Percentiles rank a stretch among this genome's conserved stretches.
Evolutionary conservation across 2,888 invertebrate species (phyloP).

Genomic region (Cantharis lateralis): DNA sequence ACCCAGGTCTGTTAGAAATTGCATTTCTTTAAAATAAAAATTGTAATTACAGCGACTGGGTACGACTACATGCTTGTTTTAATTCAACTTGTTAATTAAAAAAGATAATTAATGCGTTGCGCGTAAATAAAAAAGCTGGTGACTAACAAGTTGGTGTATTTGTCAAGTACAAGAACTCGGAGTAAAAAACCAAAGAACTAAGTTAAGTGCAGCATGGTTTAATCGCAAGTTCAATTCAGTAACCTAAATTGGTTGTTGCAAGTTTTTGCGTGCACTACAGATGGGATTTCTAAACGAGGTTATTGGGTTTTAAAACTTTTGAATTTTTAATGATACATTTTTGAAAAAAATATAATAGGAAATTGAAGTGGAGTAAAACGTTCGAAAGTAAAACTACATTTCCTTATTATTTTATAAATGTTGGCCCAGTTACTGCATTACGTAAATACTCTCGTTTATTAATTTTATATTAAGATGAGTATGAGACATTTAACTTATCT

Average conservation of each 20-base stretch:
- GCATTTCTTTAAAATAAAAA: conserved; percentile 2
- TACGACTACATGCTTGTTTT: background rate
- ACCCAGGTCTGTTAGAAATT: conserved; percentile 14
- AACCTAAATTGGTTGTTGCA: conserved; percentile 3
- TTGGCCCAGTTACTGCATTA: background rate
- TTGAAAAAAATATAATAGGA: background rate
- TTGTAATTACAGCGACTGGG: background rate
- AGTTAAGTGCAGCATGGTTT: background rate
- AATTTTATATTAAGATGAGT: background rate
- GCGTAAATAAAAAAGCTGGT: background rate
- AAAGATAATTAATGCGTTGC: background rate
- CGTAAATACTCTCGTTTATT: background rate
- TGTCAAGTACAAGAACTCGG: background rate
- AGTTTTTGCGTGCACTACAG: background rate
- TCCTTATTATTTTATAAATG: background rate
- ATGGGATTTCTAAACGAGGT: conserved; percentile 1
- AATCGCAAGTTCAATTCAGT: conserved; percentile 1
- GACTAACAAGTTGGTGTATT: background rate
- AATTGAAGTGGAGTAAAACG: background rate
- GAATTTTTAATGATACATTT: background rate
- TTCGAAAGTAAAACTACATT: background rate
- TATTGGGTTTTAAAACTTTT: conserved; percentile 3
- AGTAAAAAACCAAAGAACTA: background rate
- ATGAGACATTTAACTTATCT: background rate
- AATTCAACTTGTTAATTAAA: background rate